These are phyloP conservation scores for Synergus gifuensis DNA, from an alignment of 2,888 invertebrate genomes.

Conservation along the genomic window DNA sequence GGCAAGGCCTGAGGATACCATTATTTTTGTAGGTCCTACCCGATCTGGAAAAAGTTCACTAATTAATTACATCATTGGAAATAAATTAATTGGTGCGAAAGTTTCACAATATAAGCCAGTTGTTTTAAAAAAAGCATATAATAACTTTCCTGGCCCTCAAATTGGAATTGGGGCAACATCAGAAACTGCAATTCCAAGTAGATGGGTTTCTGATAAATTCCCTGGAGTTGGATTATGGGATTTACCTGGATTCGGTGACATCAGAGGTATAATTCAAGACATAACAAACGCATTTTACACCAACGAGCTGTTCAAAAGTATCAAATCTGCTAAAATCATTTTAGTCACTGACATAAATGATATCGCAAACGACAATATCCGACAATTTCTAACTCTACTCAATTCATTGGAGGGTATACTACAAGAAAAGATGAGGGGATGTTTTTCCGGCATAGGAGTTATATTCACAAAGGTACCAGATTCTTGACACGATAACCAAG, in stretches of 20 bases:
- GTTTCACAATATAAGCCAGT: background rate
- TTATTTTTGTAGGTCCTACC: background rate
- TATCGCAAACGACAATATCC: background rate
- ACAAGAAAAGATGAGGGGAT: background rate
- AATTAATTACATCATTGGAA: background rate
- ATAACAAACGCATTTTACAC: constrained; percentile 28
- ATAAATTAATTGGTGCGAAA: background rate
- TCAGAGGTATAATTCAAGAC: background rate
- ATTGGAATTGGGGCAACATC: background rate
- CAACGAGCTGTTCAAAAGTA: constrained; percentile 17
- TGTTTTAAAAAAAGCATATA: too few species aligned
- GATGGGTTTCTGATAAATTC: background rate
- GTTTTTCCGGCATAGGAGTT: constrained; percentile 10
- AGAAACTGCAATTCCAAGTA: background rate
- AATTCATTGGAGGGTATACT: constrained; percentile 9
- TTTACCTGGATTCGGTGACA: background rate
- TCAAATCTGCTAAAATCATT: constrained; percentile 31
- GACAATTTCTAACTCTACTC: background rate
- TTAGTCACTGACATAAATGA: constrained; percentile 31
- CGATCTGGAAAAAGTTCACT: background rate
- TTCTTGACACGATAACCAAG: background rate
- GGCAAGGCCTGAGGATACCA: background rate
- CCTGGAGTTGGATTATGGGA: background rate
- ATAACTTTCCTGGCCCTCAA: background rate
- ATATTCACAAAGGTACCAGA: constrained; percentile 42